Evolutionary conservation across 1,140 invertebrate genomes (phyloP).

Genomic region (Wasmannia auropunctata): DNA sequence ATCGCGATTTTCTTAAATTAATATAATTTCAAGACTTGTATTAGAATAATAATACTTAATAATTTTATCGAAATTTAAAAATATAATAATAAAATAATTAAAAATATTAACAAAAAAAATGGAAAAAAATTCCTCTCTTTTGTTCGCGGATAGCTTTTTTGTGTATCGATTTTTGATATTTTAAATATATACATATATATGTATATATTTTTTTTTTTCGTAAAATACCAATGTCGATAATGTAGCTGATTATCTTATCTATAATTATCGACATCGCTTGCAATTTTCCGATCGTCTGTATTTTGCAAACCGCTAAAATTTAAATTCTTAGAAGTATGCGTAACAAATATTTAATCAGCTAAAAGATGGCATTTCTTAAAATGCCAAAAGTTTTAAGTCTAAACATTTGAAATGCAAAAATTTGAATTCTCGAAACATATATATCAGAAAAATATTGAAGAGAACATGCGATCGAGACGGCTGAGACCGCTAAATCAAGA

Average conservation of each 20-base stretch:
- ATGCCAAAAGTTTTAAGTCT: background rate
- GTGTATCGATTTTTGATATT: background rate
- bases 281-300: background rate
- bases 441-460: background rate
- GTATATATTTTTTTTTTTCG: no score
- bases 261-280: background rate
- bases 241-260: background rate
- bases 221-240: background rate
- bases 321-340: background rate
- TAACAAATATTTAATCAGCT: background rate
- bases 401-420: background rate
- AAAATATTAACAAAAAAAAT: no score
- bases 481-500: background rate
- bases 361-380: background rate
- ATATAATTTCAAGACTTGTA: background rate
- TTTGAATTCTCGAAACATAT: background rate
- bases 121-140: background rate
- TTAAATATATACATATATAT: no score
- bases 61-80: background rate
- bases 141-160: background rate
- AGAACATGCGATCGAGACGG: background rate
- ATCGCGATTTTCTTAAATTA: background rate
- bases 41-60: background rate
- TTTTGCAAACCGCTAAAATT: background rate
- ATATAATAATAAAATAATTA: background rate